These are phyloP conservation scores for Procavia capensis DNA, from an alignment of 2,113 vertebrate species.

Conservation along the genomic window DNA sequence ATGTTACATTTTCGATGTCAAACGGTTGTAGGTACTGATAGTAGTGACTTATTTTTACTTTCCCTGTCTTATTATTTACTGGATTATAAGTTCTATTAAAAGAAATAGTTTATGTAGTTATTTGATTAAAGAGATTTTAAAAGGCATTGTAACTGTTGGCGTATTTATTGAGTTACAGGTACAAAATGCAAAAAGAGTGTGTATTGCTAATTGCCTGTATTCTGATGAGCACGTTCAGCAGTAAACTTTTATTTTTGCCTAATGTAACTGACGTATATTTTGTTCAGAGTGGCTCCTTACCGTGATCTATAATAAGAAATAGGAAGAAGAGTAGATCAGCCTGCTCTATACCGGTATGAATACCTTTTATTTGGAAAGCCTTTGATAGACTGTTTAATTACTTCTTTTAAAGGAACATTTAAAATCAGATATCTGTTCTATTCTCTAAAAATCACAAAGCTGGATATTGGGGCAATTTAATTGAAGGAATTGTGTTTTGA, in stretches of 20 bases:
- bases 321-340: not conserved
- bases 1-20: not conserved
- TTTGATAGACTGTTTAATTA: not conserved
- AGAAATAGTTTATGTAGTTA: not conserved
- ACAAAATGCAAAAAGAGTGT: not conserved
- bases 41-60: slow-evolving; percentile 15
- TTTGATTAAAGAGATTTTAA: not conserved
- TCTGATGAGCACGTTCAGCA: not conserved
- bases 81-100: not conserved
- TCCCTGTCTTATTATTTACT: not conserved
- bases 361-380: not conserved
- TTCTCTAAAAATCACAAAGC: not conserved
- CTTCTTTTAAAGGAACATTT: slow-evolving; percentile 27
- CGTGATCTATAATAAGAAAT: not conserved
- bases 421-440: not conserved
- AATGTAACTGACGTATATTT: not conserved
- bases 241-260: not conserved
- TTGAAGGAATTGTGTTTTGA: not conserved
- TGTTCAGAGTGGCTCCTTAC: not conserved
- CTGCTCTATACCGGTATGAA: not conserved
- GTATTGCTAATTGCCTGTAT: not conserved
- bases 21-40: not conserved
- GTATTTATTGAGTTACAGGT: slow-evolving; percentile 2
- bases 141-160: not conserved
- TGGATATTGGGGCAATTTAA: not conserved